Conservation (phyloP, 1,140 invertebrate species). For the Tetragonula clypearis region DNA sequence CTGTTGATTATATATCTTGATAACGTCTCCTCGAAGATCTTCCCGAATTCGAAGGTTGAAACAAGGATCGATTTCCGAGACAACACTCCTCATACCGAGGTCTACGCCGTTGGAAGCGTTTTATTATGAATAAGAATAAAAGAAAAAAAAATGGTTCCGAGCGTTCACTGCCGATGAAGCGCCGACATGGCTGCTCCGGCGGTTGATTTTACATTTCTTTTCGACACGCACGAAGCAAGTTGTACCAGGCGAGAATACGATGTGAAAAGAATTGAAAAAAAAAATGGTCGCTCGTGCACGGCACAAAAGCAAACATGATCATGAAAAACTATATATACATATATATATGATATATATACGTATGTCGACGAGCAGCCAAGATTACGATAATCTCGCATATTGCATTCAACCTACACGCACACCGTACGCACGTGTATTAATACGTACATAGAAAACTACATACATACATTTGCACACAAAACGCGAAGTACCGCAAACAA, state of each 20-base stretch:
- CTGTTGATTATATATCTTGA: conserved; percentile 50
- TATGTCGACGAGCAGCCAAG: conserved; percentile 51
- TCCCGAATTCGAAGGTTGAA: conserved; percentile 49
- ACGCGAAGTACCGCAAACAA: conserved; percentile 33
- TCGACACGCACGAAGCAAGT: conserved; percentile 43
- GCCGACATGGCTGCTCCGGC: conserved; percentile 52
- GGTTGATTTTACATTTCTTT: conserved; percentile 42
- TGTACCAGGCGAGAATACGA: conserved; percentile 25
- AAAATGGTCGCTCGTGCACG: conserved; percentile 42
- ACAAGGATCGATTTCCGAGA: conserved; percentile 41
- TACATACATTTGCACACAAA: conserved; percentile 49
- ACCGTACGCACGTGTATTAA: conserved; percentile 61
- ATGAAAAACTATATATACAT: conserved; percentile 30
- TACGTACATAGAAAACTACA: conserved; percentile 57
- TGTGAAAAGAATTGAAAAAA: conserved; percentile 5
- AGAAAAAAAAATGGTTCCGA: conserved; percentile 46
- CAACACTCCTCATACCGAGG: background rate
- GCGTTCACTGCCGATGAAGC: conserved; percentile 64
- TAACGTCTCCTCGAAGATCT: conserved; percentile 50
- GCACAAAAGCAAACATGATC: conserved; percentile 35
- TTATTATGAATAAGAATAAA: conserved; percentile 38
- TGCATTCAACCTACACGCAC: conserved; percentile 61
- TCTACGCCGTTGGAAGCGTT: conserved; percentile 46
- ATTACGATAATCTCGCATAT: conserved; percentile 55
- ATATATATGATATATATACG: conserved; percentile 20